Evolutionary conservation across 2,797 vertebrate genomes (phyloP), one percentile per base, ranked within the genome.

Genomic region (Hippoglossus hippoglossus): DNA sequence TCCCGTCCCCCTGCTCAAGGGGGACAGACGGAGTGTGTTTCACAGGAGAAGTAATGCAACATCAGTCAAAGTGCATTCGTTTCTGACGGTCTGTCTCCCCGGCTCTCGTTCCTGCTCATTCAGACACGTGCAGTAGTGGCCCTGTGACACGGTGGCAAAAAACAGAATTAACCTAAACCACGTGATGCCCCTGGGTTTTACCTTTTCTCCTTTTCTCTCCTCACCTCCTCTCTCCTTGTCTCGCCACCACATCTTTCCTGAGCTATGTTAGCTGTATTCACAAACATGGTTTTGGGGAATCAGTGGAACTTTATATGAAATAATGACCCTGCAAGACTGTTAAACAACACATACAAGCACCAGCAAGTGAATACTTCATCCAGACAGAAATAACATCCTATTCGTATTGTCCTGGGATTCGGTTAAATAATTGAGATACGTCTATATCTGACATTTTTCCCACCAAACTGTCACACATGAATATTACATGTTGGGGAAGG

Each of bases 251-350:
- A 63, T 62, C 63, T 50, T 75, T 41, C 39, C 16, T 2, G 7
- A 75, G 67, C 67, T 57, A 63, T 73, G 67, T 79, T 76, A 55
- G 55, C 65, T 86, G 69, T 91, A 90, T 92, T 93, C 91, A 84
- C 75, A 83, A 87, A 84, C 82, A 86, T 67, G 60, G 64, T 82
- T 91, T 80, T 85, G 59, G 81, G 82, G 77, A 85, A 77, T 83
- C 75, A 55, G 71, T 51, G 61, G 63, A 47, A n/a, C 63, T 81
- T 85, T 57, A 61, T 67, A 58, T 79, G 53, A 86, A 90, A 74
- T 52, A 54, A 79, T 81, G 85, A 90, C 70, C 65, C 63, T 84
- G 75, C 74, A 73, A 9, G 31, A 0, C 31, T 31, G 1, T 41
- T 16, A 81, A 52, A 70, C 61, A 68, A 71, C 19, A 50, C 26